Evolutionary conservation across 2,888 invertebrate species (phyloP), one percentile per base, ranked within the genome.

Genomic region (Lamellibrachia satsuma): DNA sequence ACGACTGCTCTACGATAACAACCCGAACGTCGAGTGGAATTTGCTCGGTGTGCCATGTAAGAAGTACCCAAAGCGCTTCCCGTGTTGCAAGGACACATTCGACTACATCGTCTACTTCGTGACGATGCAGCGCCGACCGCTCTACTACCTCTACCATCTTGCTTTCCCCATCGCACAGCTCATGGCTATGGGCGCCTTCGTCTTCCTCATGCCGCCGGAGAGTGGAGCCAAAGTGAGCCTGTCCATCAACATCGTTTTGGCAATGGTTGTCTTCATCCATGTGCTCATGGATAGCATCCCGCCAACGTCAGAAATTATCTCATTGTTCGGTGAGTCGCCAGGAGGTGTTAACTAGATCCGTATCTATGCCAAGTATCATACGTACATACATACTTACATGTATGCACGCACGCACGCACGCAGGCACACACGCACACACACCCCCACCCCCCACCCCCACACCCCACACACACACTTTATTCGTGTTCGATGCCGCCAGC

Each of bases 11-110:
- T 91, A 91, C 55, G 39, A 39, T 11, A 52, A 51, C 22, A 91
- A 91, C 57, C 52, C 91, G 39, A 91, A 91, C 55, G 91, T 52
- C 11, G 91, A 91, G 91, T 91, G 91, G 91, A 55, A 52, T n/a
- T 52, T 91, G 39, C 52, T 91, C 91, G 91, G 91, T 9, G 57
- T 91, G 39, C 91, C 91, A 4, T 52, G 75, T n/a, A 75, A 75
- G 75, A 15, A 75, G 75, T 91, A 91, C 55, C 52, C 52, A 22
- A 91, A 91, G 91, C 52, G 57, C 7, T 91, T 55, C 91, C 55
- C 52, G 3, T 91, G 91, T n/a, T 91, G 91, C 91, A 22, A 52
- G 91, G 52, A 91, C 55, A n/a, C 91, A 7, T 91, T 91, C 91
- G 7, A 7, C 55, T 91, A 91, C n/a, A 51, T 91, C 22, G 91